Percentiles rank a stretch among this genome's conserved stretches.
These are phyloP conservation scores for Arremon brunneinucha DNA, from an alignment of 2,797 vertebrate genomes.

Conservation along the genomic window DNA sequence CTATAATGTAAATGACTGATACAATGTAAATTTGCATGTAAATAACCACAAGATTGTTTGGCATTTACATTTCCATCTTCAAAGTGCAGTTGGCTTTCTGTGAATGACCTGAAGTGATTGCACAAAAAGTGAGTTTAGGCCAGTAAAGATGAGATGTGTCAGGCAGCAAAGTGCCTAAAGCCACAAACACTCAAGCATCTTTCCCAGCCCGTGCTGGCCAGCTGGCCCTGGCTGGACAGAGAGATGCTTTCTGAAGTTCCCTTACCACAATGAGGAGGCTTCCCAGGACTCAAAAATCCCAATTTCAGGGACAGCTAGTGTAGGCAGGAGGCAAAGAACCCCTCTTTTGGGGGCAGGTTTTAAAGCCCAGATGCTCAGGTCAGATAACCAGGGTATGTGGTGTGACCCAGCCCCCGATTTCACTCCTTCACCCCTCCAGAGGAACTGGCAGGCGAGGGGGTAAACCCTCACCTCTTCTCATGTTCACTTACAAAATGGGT, in stretches of 20 bases:
- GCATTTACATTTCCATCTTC: constrained; percentile 9
- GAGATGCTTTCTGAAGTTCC: not conserved
- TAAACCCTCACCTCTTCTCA: not conserved
- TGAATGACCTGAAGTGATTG: not conserved
- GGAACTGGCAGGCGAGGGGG: not conserved
- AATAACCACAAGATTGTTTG: not conserved
- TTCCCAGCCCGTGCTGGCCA: accelerated
- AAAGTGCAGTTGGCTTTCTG: not conserved
- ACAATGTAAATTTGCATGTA: not conserved
- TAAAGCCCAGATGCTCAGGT: not conserved
- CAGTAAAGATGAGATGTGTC: not conserved
- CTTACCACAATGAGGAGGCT: not conserved
- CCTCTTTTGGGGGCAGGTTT: not conserved
- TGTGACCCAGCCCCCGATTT: not conserved
- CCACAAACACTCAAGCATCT: not conserved
- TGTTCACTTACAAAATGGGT: not conserved
- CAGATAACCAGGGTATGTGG: not conserved
- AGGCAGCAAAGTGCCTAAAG: constrained; percentile 21
- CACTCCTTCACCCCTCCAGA: not conserved
- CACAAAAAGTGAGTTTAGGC: not conserved
- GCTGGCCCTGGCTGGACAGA: not conserved
- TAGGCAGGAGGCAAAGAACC: not conserved
- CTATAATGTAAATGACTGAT: not conserved
- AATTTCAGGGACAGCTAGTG: not conserved
- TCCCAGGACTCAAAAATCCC: not conserved